Base-by-base conservation (phyloP, 2,888 invertebrate genomes). In the Cryptocephalus moraei region DNA sequence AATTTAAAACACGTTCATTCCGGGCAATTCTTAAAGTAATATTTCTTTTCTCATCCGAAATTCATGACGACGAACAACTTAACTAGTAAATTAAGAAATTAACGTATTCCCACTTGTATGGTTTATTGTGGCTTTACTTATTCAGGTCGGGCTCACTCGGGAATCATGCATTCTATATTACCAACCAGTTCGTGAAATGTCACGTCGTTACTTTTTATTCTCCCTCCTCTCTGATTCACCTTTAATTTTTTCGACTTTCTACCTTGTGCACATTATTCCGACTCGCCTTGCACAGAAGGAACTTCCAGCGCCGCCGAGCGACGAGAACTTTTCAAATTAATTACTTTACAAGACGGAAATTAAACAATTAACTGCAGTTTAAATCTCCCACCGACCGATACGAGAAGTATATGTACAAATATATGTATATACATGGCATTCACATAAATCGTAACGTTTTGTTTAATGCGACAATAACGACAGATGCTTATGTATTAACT, bases 61-160 rank as follows among this genome's bases (percentile, higher is more conserved):
- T 69, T 68, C 68, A 69, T 66, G 65, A 59, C 63, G 59, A 58
- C 59, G 65, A 66, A 65, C 67, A 67, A 69, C 67, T 69, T 67
- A 67, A 66, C 66, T 60, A 63, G 65, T 69, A 69, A 70, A 70
- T 70, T 70, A 69, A 69, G 69, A 70, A 70, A 70, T 70, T 70
- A 70, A 70, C 67, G 63, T 68, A 69, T 70, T 70, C 70, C 70
- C 70, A 66, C 66, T 66, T 66, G 69, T 61, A 66, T 67, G 68
- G 66, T 69, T 68, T 69, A 69, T 68, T 69, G 67, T 67, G 66
- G 62, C 60, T 64, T 68, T 67, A 68, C 59, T 68, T 68, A 68
- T 69, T 68, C 68, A 68, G 52, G 56, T 49, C 52, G 50, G 54
- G 60, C 60, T 60, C 63, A 59, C 60, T 56, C 59, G 66, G 63